Evolutionary conservation across 2,797 vertebrate genomes (phyloP), one percentile per base, ranked within the genome.

Genomic region (Oreortyx pictus): DNA sequence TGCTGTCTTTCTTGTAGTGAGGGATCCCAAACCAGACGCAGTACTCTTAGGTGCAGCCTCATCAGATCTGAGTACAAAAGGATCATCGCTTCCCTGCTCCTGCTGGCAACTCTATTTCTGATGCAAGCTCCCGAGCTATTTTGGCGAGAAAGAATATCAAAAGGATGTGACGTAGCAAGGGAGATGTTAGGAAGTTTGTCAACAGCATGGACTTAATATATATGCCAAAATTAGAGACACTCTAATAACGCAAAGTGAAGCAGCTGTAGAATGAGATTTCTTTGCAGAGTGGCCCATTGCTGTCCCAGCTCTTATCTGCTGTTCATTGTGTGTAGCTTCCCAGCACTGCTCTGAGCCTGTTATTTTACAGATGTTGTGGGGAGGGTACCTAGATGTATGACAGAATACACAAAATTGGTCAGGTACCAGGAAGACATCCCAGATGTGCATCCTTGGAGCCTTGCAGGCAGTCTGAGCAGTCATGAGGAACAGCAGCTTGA

Each of bases 221-320:
- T 23, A n/a, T 47, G 39, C n/a, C 20, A 17, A 47, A 67, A 73
- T 37, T 19, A 56, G 14, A 49, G 4, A 62, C 4, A 16, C 50
- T n/a, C 72, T 73, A 43, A 2, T 35, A 64, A 27, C 50, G 33
- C 3, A 11, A 71, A 62, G 14, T 35, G 16, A 80, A 87, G 27
- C 14, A 47, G 5, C 50, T 75, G 4, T 11, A 61, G 17, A 59
- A 54, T 27, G 11, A 65, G 31, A 46, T 43, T 68, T 75, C 29
- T 70, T 84, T 44, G 25, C 20, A 44, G 83, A 43, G 14, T 11
- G 85, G 49, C 14, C 64, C 61, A 20, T 72, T 23, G 19, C 29
- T 56, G 41, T 78, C 20, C 37, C 0, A 0, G 31, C 18, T 29
- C 25, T 62, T 9, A 8, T 24, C 18, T 73, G 18, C 8, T 11